These are phyloP conservation scores for Chionoecetes opilio DNA, from an alignment of 1,140 invertebrate genomes.

Conservation along the genomic window DNA sequence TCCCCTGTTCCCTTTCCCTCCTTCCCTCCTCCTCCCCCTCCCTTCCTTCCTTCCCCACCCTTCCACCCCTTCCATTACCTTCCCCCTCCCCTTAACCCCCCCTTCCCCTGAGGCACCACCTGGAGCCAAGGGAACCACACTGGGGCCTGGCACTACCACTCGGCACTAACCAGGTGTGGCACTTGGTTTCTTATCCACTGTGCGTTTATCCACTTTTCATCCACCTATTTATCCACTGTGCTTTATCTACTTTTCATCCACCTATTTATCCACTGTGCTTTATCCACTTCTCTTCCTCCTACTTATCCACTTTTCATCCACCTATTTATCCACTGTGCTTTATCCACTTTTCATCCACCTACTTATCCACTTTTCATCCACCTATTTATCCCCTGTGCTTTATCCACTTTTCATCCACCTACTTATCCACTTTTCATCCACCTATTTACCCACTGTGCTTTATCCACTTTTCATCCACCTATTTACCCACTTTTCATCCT, in stretches of 20 bases:
- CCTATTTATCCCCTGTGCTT: not conserved
- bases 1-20: not conserved
- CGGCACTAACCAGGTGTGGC: not conserved
- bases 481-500: not conserved
- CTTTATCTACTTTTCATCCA: no score
- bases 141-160: slow-evolving; percentile 1
- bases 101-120: not conserved
- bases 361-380: not conserved
- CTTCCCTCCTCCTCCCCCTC: not conserved
- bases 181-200: not conserved
- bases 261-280: no score
- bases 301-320: no score
- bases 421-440: not conserved
- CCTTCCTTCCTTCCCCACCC: not conserved
- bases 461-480: not conserved
- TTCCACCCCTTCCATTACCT: no score
- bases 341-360: not conserved
- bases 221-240: no score
- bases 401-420: not conserved
- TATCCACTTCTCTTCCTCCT: no score
- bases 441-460: no score
- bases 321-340: no score
- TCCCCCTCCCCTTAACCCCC: not conserved
- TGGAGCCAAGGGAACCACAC: not conserved
- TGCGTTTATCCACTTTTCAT: no score